Percentiles rank a stretch among this genome's conserved stretches.
These are phyloP conservation scores for Festucalex cinctus DNA, from an alignment of 2,113 vertebrate species.

Conservation along the genomic window DNA sequence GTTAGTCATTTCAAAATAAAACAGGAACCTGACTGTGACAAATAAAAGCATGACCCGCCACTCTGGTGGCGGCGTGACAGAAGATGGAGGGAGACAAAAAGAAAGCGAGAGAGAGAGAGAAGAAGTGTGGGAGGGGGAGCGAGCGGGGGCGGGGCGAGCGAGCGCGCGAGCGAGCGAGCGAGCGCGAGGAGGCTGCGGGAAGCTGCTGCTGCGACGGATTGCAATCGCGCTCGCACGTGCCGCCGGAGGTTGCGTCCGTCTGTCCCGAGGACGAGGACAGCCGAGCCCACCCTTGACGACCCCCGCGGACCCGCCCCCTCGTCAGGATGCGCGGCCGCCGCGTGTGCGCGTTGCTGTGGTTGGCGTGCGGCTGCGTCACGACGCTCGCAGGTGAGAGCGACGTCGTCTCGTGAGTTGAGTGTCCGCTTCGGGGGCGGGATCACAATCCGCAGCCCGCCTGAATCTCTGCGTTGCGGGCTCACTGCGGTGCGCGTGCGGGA, in stretches of 20 bases:
- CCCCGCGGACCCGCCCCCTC: neutral
- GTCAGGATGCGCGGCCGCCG: neutral
- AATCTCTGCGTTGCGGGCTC: too few relatives aligned
- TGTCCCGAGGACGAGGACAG: neutral
- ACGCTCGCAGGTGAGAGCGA: neutral
- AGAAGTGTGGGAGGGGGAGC: neutral
- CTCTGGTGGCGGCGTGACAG: too few relatives aligned
- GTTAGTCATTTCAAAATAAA: too few relatives aligned
- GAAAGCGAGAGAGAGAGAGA: neutral
- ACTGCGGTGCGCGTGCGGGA: too few relatives aligned
- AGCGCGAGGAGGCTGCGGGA: neutral
- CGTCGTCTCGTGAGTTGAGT: too few relatives aligned
- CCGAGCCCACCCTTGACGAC: neutral
- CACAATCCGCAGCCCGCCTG: too few relatives aligned
- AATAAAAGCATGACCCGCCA: too few relatives aligned
- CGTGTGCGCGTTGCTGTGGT: neutral
- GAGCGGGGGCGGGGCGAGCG: neutral
- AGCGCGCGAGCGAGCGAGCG: neutral
- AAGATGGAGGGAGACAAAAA: neutral
- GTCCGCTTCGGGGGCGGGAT: too few relatives aligned
- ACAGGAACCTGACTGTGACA: too few relatives aligned
- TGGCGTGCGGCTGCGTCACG: slow-evolving; percentile 1
- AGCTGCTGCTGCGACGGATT: neutral
- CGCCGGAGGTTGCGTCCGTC: neutral
- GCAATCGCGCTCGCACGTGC: neutral